Evolutionary conservation across 2,113 vertebrate genomes (phyloP).

Genomic region (Anarrhichthys ocellatus): DNA sequence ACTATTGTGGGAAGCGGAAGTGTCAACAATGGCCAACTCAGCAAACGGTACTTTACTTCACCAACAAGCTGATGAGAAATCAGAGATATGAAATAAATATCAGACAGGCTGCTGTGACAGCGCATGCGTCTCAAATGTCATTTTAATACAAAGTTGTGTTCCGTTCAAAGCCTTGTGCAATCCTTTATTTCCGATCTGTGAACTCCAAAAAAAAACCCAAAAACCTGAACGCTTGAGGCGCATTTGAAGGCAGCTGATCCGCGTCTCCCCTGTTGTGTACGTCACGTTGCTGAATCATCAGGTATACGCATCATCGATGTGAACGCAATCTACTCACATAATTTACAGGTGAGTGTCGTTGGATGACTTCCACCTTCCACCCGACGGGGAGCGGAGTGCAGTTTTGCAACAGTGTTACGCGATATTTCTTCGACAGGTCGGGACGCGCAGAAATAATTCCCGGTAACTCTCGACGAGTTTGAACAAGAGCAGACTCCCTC

Average conservation of each 20-base stretch:
- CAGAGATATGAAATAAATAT: neutral
- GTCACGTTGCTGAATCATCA: constrained; percentile 45
- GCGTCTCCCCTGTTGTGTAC: neutral
- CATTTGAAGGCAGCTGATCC: neutral
- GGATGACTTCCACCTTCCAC: neutral
- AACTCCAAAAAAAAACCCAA: neutral
- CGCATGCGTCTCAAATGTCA: neutral
- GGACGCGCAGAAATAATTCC: neutral
- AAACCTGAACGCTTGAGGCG: neutral
- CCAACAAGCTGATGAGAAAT: neutral
- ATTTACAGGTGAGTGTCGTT: constrained; percentile 60
- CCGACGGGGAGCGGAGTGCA: neutral
- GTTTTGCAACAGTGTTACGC: neutral
- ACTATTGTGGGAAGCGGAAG: neutral
- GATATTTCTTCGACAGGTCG: neutral
- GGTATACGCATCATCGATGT: constrained; percentile 1
- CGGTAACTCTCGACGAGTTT: constrained; percentile 17
- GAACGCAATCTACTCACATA: constrained; percentile 34
- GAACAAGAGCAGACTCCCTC: constrained; percentile 24
- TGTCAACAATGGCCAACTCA: neutral
- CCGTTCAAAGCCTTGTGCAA: neutral
- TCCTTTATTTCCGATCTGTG: neutral
- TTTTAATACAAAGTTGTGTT: neutral
- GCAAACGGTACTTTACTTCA: neutral
- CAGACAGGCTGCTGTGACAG: neutral